Percentiles rank a stretch among this genome's conserved stretches.
Evolutionary conservation across 2,797 vertebrate species (phyloP).

Genomic region (Rachycentron canadum): DNA sequence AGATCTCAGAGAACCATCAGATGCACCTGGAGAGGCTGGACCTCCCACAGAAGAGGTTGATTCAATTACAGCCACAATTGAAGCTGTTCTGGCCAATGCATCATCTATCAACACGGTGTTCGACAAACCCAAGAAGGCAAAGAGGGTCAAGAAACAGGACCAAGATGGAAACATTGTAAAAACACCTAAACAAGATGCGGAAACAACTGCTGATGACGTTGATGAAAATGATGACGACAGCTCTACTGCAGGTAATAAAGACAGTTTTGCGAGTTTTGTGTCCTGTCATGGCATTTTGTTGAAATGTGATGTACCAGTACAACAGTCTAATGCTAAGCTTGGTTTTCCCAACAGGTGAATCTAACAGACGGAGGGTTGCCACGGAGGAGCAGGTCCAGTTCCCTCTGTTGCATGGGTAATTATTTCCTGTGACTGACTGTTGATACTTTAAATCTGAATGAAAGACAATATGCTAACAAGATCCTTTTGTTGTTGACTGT

Average conservation of each 20-base stretch:
- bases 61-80: constrained; percentile 73
- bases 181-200: constrained; percentile 65
- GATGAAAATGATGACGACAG: constrained; percentile 80
- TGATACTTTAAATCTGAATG: background rate
- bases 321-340: constrained; percentile 1
- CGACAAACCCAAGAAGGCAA: constrained; percentile 78
- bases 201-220: constrained; percentile 60
- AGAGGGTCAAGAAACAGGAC: constrained; percentile 76
- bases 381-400: constrained; percentile 95
- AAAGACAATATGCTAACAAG: background rate
- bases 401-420: constrained; percentile 93
- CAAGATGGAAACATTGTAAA: constrained; percentile 61
- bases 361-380: constrained; percentile 90
- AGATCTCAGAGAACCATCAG: constrained; percentile 56
- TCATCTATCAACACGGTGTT: constrained; percentile 31
- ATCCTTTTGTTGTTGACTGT: too few species aligned
- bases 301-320: background rate
- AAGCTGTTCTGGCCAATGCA: constrained; percentile 74
- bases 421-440: background rate
- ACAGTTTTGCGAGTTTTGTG: background rate
- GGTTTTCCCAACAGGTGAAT: constrained; percentile 83
- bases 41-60: constrained; percentile 61
- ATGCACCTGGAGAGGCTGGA: constrained; percentile 37
- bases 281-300: background rate
- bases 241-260: constrained; percentile 77